Evolutionary conservation across 2,113 vertebrate genomes (phyloP).

Genomic region (Pangasianodon gigas): DNA sequence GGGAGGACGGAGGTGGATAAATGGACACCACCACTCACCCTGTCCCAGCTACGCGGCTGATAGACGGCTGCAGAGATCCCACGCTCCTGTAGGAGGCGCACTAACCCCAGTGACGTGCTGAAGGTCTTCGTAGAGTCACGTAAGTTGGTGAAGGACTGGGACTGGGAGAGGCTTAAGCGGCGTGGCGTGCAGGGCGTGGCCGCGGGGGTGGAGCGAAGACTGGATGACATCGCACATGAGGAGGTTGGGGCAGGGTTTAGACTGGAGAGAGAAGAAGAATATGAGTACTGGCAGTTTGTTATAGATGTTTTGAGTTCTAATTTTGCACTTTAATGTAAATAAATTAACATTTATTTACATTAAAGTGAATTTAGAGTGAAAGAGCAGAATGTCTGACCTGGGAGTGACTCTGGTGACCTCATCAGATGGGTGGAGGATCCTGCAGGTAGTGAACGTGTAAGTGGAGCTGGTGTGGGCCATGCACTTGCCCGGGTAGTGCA

Average conservation of each 20-base stretch:
- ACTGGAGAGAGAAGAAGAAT: conserved; percentile 67
- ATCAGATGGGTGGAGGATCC: conserved; percentile 95
- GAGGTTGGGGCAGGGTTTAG: conserved; percentile 83
- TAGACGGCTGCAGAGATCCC: conserved; percentile 96
- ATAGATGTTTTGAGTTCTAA: background rate
- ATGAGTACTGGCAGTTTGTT: background rate
- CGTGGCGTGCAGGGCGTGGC: conserved; percentile 88
- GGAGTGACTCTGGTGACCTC: conserved; percentile 93
- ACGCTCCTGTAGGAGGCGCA: conserved; percentile 92
- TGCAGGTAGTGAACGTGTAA: conserved; percentile 97
- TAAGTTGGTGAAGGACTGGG: conserved; percentile 94
- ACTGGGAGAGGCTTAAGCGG: conserved; percentile 89
- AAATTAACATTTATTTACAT: background rate
- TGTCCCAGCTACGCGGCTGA: conserved; percentile 84
- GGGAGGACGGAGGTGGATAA: conserved; percentile 75
- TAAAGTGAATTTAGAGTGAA: background rate
- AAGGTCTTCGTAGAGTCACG: conserved; percentile 95
- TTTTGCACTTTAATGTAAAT: background rate
- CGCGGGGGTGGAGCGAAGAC: conserved; percentile 82
- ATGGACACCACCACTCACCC: conserved; percentile 66
- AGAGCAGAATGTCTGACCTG: conserved; percentile 77
- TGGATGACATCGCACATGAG: conserved; percentile 81
- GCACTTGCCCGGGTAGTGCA: conserved; percentile 94
- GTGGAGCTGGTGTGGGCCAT: conserved; percentile 99
- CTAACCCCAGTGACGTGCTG: conserved; percentile 95